Base-by-base conservation (phyloP, 2,888 invertebrate genomes). In the Idaea dimidiata region DNA sequence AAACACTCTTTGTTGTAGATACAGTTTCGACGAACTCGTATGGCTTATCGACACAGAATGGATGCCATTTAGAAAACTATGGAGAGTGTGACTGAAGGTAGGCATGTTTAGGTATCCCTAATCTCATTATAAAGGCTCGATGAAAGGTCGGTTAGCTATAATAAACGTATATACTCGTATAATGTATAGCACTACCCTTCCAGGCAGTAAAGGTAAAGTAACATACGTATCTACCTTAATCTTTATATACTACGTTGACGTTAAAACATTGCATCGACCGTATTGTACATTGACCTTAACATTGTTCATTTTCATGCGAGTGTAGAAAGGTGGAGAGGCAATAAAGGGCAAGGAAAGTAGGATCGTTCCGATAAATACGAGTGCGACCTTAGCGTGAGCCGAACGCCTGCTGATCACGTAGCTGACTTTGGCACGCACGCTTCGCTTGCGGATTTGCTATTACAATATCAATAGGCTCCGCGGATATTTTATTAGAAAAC, bases 371-470 rank as follows among this genome's bases (percentile, higher is more conserved):
- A 86, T 87, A 87, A 87, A 88, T 88, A 80, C 82, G 80, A 81
- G 84, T 80, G 80, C 81, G 89, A 85, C 89, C 91, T 89, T 90
- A 82, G 89, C 91, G 90, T 89, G 84, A 70, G 68, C 66, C 60
- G 71, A 78, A 83, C 87, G 89, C 91, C 88, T 89, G 83, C 82
- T 79, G 74, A 62, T 65, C 81, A 78, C 74, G 75, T 73, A 74
- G 67, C 70, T 54, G 60, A 59, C 64, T 57, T 57, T 58, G 33
- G 72, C 89, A 90, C 88, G 89, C 87, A 89, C 76, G 59, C 70
- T 71, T 69, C 76, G 59, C 70, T 71, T 69, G 65, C 56, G 59
- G 67, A 76, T 80, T 84, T 88, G 89, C 89, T 74, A 75, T 79
- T 74, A 64, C 68, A 55, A 78, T 80, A 78, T 69, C 66, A 70